Conservation (phyloP, 2,113 vertebrate species). For the Merops nubicus region DNA sequence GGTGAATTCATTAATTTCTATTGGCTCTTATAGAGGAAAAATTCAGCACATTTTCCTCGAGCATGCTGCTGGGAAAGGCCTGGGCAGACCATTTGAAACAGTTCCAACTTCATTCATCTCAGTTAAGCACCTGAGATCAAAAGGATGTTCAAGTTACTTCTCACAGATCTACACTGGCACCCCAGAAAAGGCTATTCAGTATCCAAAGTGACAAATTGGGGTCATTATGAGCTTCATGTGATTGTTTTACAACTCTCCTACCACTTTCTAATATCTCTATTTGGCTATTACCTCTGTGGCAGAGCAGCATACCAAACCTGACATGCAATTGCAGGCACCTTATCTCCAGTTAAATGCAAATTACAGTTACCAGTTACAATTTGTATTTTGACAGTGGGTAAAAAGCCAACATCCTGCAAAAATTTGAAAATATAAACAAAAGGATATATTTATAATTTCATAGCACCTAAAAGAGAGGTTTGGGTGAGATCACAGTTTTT, state of each 20-base stretch:
- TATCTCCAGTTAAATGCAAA: not conserved
- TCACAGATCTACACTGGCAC: not conserved
- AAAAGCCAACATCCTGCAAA: not conserved
- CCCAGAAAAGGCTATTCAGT: not conserved
- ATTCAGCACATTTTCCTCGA: not conserved
- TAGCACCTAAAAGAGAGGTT: not conserved
- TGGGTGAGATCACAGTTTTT: not conserved
- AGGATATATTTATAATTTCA: not conserved
- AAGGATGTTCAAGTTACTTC: not conserved
- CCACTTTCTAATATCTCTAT: not conserved
- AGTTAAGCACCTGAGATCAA: not conserved
- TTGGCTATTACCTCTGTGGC: not conserved
- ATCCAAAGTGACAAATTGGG: not conserved
- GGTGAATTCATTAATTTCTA: not conserved
- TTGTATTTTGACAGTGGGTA: not conserved
- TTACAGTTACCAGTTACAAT: not conserved
- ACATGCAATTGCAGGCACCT: not conserved
- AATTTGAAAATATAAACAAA: not conserved
- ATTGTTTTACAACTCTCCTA: not conserved
- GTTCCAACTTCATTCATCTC: not conserved
- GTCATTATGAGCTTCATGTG: not conserved
- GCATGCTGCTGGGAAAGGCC: not conserved
- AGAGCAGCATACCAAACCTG: not conserved
- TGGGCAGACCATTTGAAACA: not conserved
- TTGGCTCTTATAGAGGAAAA: not conserved